phyloP scores from a whole-genome alignment of 2,113 vertebrate species.

The Chunga burmeisteri region DNA sequence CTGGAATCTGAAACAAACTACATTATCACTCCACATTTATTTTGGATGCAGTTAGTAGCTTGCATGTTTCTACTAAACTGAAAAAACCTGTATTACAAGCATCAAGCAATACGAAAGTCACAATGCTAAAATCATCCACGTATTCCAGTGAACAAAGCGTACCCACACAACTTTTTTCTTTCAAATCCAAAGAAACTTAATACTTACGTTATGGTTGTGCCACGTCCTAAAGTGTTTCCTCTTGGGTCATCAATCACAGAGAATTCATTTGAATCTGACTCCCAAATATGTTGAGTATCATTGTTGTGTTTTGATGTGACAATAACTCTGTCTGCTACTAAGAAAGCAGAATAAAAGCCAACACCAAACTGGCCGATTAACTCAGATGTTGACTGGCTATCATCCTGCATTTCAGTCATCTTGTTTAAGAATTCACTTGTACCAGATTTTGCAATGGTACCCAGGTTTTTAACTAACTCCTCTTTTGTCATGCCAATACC shows the following conservation, averaged over 20 bases:
- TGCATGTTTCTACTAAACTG: neutral
- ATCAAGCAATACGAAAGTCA: accelerated
- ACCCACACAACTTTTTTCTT: neutral
- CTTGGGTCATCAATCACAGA: slow-evolving; percentile 93
- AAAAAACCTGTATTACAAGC: neutral
- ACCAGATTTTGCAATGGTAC: slow-evolving; percentile 98
- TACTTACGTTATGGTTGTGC: slow-evolving; percentile 94
- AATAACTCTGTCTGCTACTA: slow-evolving; percentile 96
- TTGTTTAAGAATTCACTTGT: slow-evolving; percentile 98
- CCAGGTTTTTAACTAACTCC: slow-evolving; percentile 93
- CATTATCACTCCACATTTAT: neutral
- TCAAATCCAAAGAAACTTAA: neutral
- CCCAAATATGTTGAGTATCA: slow-evolving; percentile 97
- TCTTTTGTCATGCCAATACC: slow-evolving; percentile 98
- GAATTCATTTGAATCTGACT: slow-evolving; percentile 96
- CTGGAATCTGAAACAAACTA: neutral
- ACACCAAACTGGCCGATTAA: slow-evolving; percentile 98
- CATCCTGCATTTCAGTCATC: slow-evolving; percentile 90
- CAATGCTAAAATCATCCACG: neutral
- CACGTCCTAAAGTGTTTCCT: slow-evolving; percentile 91
- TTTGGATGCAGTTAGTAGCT: neutral
- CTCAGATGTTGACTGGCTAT: slow-evolving; percentile 94
- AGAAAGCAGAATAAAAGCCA: slow-evolving; percentile 98
- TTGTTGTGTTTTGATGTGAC: slow-evolving; percentile 98
- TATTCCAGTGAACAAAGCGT: neutral